Conservation (phyloP, 2,113 vertebrate genomes). For the Paradoxurus hermaphroditus region DNA sequence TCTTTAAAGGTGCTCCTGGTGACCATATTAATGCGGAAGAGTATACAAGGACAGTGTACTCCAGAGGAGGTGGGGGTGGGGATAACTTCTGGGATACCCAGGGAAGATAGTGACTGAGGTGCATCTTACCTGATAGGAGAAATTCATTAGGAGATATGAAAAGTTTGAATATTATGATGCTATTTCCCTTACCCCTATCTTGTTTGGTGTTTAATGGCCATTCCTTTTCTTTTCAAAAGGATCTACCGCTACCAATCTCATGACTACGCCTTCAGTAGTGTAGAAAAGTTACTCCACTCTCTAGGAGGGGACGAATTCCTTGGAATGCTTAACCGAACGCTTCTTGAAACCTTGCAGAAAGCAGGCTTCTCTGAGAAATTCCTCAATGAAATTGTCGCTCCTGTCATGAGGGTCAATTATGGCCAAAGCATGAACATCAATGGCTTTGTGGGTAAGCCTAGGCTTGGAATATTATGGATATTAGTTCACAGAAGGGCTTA, state of each 20-base stretch:
- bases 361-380: conserved; percentile 93
- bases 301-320: conserved; percentile 88
- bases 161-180: background rate
- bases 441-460: conserved; percentile 88
- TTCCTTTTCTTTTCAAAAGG: conserved; percentile 77
- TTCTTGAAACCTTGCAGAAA: conserved; percentile 89
- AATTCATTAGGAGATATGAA: background rate
- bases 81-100: background rate
- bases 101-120: background rate
- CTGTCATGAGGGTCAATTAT: conserved; percentile 87
- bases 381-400: conserved; percentile 89
- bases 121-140: background rate
- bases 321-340: conserved; percentile 87
- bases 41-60: background rate
- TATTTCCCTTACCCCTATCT: background rate
- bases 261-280: conserved; percentile 93
- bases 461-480: background rate
- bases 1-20: background rate
- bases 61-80: background rate
- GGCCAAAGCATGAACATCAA: conserved; percentile 89
- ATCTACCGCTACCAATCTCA: conserved; percentile 96
- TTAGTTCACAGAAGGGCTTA: background rate
- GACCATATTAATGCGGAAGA: background rate
- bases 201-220: background rate
- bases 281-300: conserved; percentile 89